Evolutionary conservation across 2,113 vertebrate species (phyloP), one percentile per base, ranked within the genome.

Genomic region (Danionella cerebrum): DNA sequence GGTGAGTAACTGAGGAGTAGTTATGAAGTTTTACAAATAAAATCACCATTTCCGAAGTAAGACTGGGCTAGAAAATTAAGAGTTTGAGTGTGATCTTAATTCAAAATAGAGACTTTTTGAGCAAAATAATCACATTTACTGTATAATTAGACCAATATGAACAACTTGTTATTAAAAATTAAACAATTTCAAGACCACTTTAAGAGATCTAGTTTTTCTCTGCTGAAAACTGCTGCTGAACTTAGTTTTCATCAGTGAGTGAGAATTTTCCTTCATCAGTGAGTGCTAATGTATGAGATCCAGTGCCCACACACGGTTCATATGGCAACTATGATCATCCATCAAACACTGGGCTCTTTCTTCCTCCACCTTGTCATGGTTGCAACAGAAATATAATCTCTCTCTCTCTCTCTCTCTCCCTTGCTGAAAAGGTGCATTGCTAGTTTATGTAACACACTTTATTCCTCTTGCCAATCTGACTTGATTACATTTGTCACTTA

Each of bases 341-440:
- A 60, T 60, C 14, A 60, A 45, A 45, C 35, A 58, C 24, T 25
- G 35, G 22, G 51, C 16, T 39, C 19, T 39, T n/a, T 25, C 35
- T 58, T 39, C 54, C 54, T 58, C 25, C 57, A 45, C 39, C 39
- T 24, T 44, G 57, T 60, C 57, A 60, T 44, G 57, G 57, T 9
- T 44, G 39, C 57, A 13, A 31, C 57, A 33, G 24, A 44, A 60
- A 60, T 45, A 41, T 60, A 60, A 60, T 60, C 57, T 60, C 57
- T 60, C 29, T 60, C 25, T 60, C 57, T 31, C 10, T 60, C 57
- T 31, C 10, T 60, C 57, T 60, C 57, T 60, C 29, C 45, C 25
- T 60, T 41, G 18, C 10, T 60, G 27, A 60, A 58, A 60, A 60
- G 57, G 57, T 60, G 25, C 57, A 31, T 19, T 44, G 39, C 57